Evolutionary conservation across 2,888 invertebrate species (phyloP).

Genomic region (Brachyptera risi): DNA sequence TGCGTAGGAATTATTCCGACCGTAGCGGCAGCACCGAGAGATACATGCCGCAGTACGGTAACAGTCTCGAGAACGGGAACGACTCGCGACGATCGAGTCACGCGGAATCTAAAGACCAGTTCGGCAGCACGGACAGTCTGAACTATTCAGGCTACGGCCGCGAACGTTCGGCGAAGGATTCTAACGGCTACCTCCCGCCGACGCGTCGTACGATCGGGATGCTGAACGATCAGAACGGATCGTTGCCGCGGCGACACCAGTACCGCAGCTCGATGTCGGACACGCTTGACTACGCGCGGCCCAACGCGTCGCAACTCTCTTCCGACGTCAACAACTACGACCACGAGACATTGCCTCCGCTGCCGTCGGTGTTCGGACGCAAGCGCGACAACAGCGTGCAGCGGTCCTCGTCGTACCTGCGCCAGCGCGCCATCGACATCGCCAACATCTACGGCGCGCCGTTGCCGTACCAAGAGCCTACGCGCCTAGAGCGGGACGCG

Average conservation of each 20-base stretch:
- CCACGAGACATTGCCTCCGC: background rate
- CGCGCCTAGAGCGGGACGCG: background rate
- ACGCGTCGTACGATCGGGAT: background rate
- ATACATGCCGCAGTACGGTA: background rate
- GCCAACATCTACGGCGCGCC: slow-evolving; percentile 8
- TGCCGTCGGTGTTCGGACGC: too few relatives aligned
- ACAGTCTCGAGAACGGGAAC: background rate
- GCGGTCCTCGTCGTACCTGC: background rate
- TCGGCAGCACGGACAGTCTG: background rate
- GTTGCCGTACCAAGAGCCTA: background rate
- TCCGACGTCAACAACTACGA: background rate
- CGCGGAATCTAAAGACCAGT: background rate
- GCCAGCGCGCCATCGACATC: slow-evolving; percentile 15
- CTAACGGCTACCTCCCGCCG: background rate
- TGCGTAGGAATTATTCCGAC: too few relatives aligned
- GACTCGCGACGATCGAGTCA: background rate
- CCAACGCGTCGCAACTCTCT: too few relatives aligned
- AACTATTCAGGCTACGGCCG: background rate
- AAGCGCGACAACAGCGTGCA: too few relatives aligned
- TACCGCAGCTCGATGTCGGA: slow-evolving; percentile 14
- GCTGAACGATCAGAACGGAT: background rate
- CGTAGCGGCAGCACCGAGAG: background rate
- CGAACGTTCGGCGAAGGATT: background rate
- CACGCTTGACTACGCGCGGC: background rate
- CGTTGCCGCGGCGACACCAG: background rate